Percentiles rank a stretch among this genome's conserved stretches.
Conservation (phyloP, 2,888 invertebrate species). For the Therioaphis trifolii region DNA sequence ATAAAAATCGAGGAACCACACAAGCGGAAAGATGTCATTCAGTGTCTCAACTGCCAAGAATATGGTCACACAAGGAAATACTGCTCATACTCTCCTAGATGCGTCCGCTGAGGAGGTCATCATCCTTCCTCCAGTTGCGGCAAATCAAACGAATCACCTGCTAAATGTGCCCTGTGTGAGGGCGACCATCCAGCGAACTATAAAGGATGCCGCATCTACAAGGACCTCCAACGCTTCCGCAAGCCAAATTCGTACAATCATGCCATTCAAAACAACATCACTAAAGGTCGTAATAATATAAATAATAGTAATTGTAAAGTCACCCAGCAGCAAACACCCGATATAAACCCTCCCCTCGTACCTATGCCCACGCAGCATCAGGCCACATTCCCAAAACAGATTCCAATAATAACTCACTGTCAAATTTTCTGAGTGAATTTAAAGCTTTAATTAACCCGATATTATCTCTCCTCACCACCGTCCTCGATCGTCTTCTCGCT, state of each 20-base stretch:
- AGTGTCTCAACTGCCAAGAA: too few relatives aligned
- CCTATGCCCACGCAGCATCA: background rate
- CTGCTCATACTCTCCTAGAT: too few relatives aligned
- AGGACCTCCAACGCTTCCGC: background rate
- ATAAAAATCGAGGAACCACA: too few relatives aligned
- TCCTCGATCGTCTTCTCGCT: background rate
- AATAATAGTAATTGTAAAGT: conserved; percentile 3
- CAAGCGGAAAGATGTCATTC: too few relatives aligned
- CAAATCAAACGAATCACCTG: too few relatives aligned
- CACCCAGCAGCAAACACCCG: conserved; percentile 4
- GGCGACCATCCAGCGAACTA: too few relatives aligned
- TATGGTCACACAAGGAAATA: too few relatives aligned
- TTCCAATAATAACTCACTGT: background rate
- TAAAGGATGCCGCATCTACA: too few relatives aligned
- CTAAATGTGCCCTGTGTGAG: too few relatives aligned
- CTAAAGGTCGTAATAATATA: conserved; percentile 8
- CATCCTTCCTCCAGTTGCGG: too few relatives aligned
- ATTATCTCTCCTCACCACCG: conserved; percentile 2
- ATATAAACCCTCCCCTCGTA: background rate
- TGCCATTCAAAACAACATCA: background rate
- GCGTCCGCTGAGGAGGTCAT: too few relatives aligned
- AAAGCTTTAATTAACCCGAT: too few relatives aligned
- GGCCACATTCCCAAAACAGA: background rate
- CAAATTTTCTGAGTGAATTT: conserved; percentile 14
- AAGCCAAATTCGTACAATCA: background rate